A percentile compares a stretch with the other conserved stretches of the same genome.
Evolutionary conservation across 2,888 invertebrate genomes (phyloP).

Genomic region (Stegana nigrithorax): DNA sequence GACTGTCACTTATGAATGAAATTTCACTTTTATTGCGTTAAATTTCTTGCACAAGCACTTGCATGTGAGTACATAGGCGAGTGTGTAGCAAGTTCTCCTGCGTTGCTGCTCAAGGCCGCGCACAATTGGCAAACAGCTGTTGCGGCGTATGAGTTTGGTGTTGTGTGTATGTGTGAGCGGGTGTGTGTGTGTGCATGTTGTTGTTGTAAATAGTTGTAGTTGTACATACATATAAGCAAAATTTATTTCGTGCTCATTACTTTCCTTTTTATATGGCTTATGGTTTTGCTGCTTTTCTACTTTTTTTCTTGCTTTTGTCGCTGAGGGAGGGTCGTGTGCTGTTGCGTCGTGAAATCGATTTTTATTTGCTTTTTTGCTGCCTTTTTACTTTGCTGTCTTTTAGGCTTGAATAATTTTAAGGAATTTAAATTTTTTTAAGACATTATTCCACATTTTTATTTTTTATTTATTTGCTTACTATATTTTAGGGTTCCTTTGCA

Average conservation of each 20-base stretch:
- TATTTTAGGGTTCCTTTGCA: background rate
- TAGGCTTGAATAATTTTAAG: no score
- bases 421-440: no score
- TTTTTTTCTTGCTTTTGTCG: slow-evolving; percentile 15
- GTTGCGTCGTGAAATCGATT: slow-evolving; percentile 27
- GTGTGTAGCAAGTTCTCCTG: no score
- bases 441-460: no score
- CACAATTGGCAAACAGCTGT: slow-evolving; percentile 11
- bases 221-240: no score
- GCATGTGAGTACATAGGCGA: no score
- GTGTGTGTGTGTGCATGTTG: background rate
- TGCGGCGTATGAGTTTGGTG: background rate
- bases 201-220: no score
- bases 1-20: slow-evolving; percentile 10
- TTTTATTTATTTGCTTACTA: background rate
- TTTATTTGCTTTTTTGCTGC: slow-evolving; percentile 13
- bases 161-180: background rate
- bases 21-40: slow-evolving; percentile 7
- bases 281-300: background rate
- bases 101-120: slow-evolving; percentile 53
- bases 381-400: no score
- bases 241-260: no score
- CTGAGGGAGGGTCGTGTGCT: no score
- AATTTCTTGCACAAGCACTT: background rate
- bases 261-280: background rate